Evolutionary conservation across 2,113 vertebrate genomes (phyloP), one percentile per base, ranked within the genome.

Genomic region (Diadophis punctatus): DNA sequence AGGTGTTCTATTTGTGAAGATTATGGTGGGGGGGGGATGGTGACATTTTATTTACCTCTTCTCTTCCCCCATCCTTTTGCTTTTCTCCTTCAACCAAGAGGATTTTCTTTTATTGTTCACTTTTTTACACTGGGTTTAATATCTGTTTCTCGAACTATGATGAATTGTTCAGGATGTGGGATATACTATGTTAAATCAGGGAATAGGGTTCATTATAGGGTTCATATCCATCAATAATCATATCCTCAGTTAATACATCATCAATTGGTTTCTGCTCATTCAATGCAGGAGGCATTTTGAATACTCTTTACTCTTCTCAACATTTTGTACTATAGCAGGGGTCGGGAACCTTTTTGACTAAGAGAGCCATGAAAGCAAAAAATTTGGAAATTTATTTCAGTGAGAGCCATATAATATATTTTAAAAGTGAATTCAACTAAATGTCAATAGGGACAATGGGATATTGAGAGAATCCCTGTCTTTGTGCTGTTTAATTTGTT

Each of bases 261-360:
- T 97, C 84, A 74, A 99, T 98, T 90, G 98, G 98, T 20, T 96
- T 95, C 93, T 99, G 97, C 95, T 99, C 98, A 12, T 97, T 96
- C 89, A 99, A 94, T 93, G 99, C 96, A 0, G 98, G 99, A 0
- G 99, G 98, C 98, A 99, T 99, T 95, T 96, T 94, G 85, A 99
- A 92, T 94, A 95, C 93, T 95, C 95, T 96, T 97, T 97, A 25
- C 99, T 99, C 94, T 97, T 96, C 84, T 97, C 96, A 12, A 92
- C 92, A 20, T 99, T 99, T 60, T 92, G 80, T 90, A 16, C 27
- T 20, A 51, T 30, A 52, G 30, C 16, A n/a, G n/a, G n/a, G n/a
- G n/a, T n/a, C n/a, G n/a, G n/a, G n/a, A n/a, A n/a, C n/a, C n/a
- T n/a, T n/a, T n/a, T n/a, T n/a, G n/a, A n/a, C n/a, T n/a, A n/a